Evolutionary conservation across 1,140 invertebrate species (phyloP), one percentile per base, ranked within the genome.

Genomic region (Drosophila saltans): DNA sequence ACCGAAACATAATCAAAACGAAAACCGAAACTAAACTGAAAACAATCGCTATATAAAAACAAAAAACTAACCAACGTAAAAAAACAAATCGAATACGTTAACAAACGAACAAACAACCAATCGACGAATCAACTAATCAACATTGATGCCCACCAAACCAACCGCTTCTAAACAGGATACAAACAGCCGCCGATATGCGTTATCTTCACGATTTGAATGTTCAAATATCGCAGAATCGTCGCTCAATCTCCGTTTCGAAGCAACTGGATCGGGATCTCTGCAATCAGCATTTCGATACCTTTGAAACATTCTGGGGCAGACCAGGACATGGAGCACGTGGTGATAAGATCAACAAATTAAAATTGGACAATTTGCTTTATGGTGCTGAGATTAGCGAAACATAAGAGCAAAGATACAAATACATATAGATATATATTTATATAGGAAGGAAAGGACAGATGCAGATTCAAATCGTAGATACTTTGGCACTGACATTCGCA

Each of bases 241-340:
- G 88, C 61, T 84, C 86, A 30, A 67, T 81, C 55, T 86, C 80
- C 65, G 75, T 90, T 24, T 75, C 86, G n/a, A 92, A 91, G 78
- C 93, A 94, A 65, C 91, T 93, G 72, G 95, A 95, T 66, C 89
- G 93, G 9, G 93, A 94, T 80, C 93, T 93, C 66, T 93, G 93
- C 76, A 92, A 92, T 67, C 92, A 93, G 74, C 95, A 96, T 81
- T 95, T 95, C 86, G 93, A 94, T 75, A 95, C 94, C 39, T 95
- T 95, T 94, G 93, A 93, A 69, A 93, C 92, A 48, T 94, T 95
- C 62, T 96, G 95, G 95, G 95, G 95, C 30, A 93, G 94, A 43
- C 95, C 95, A 0, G 95, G 95, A 30, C 94, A 95, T 76, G 95
- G 95, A 7, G 95, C 95, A 1, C 95, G 94, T 7, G 69, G 83